Evolutionary conservation across 2,888 invertebrate genomes (phyloP), one percentile per base, ranked within the genome.

Genomic region (Dusona sp.): DNA sequence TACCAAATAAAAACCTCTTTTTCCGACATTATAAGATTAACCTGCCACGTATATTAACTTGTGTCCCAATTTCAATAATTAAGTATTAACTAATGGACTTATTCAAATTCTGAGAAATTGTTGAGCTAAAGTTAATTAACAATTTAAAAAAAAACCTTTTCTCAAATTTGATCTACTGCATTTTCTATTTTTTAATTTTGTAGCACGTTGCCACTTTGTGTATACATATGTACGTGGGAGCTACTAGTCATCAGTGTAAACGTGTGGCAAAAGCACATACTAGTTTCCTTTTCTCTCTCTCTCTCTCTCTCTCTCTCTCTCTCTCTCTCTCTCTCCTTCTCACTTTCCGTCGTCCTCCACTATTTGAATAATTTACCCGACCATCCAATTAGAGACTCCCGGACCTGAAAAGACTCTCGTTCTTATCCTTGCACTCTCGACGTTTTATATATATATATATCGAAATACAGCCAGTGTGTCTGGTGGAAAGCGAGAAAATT

Each of bases 361-460:
- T 88, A 85, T 88, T 88, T 88, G 87, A 87, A 86, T 88, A 88
- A 88, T 88, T 88, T 87, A 79, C 84, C 75, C 74, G 75, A 85
- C 75, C 80, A 84, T 88, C 87, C 88, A 88, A 88, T 88, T 85
- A 88, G 88, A 87, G 85, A 84, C 83, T 87, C 77, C 54, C 75
- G 73, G 75, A 73, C 72, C 45, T 65, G 77, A 67, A 65, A 51
- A 79, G 65, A 67, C 51, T 85, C 80, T 81, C 81, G 51, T 73
- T 54, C 79, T 64, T 68, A 65, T 67, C 42, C 57, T 48, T 42
- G 38, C 54, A 54, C 70, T 77, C 72, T 78, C 72, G 42, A 13
- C 42, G 3, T 42, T 42, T 73, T 57, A 48, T 65, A 68, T 78
- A 64, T 77, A 13, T 67, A 57, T 68, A 11, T 36, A 8, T 29